These are phyloP conservation scores for Arrhamphus sclerolepis DNA, from an alignment of 2,797 vertebrate genomes.

Conservation along the genomic window DNA sequence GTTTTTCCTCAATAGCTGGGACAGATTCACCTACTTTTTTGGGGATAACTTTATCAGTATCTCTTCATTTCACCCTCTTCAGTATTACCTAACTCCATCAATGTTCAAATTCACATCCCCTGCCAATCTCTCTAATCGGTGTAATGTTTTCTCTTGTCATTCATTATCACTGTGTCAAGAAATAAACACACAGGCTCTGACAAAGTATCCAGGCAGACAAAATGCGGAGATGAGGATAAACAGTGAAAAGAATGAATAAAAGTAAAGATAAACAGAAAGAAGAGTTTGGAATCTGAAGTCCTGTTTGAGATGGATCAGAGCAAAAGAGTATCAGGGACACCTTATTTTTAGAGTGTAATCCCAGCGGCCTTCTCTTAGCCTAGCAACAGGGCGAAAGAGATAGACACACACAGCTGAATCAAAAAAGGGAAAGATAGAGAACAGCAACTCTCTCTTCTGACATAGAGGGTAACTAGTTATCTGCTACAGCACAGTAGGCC, in stretches of 20 bases:
- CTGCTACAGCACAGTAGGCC: conserved; percentile 63
- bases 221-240: conserved; percentile 1
- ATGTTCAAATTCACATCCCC: conserved; percentile 13
- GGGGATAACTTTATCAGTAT: too few relatives aligned
- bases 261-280: conserved; percentile 16
- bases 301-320: conserved; percentile 63
- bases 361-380: conserved; percentile 72
- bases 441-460: conserved; percentile 63
- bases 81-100: not conserved
- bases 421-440: conserved; percentile 49
- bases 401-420: conserved; percentile 45
- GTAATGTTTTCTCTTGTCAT: conserved; percentile 5
- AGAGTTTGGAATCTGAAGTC: conserved; percentile 30
- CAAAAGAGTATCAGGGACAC: conserved; percentile 74
- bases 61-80: too few relatives aligned
- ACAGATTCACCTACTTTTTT: too few relatives aligned
- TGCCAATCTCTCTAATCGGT: conserved; percentile 4
- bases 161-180: too few relatives aligned
- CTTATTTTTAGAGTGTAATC: conserved; percentile 80
- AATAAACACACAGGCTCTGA: not conserved
- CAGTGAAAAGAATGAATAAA: conserved; percentile 4
- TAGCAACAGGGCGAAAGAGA: conserved; percentile 73
- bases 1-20: too few relatives aligned
- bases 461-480: conserved; percentile 64
- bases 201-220: conserved; percentile 9